phyloP scores from a whole-genome alignment of 2,888 invertebrate genomes.

The Clusia tigrina region DNA sequence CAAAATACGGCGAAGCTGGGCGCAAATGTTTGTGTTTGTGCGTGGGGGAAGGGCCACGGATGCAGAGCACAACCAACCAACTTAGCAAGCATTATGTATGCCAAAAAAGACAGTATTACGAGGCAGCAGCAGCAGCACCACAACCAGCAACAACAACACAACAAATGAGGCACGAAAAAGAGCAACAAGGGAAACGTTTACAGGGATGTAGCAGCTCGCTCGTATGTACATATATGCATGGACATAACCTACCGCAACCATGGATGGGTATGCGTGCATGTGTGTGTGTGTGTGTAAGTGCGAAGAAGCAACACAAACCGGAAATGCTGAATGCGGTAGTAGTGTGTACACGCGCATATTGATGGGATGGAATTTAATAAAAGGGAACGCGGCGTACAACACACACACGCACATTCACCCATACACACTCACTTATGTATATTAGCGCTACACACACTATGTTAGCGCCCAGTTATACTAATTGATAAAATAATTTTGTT shows the following conservation, averaged over 20 bases:
- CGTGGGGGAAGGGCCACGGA: neutral
- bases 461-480: no score
- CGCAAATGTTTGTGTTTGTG: no score
- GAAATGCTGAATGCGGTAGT: slow-evolving; percentile 19
- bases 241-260: slow-evolving; percentile 43
- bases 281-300: slow-evolving; percentile 13
- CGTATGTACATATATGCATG: slow-evolving; percentile 20
- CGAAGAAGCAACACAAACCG: slow-evolving; percentile 2
- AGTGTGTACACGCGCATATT: neutral
- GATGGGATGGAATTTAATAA: neutral
- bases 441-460: no score
- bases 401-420: slow-evolving; percentile 2
- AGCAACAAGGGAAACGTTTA: neutral
- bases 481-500: no score
- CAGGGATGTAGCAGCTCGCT: slow-evolving; percentile 22
- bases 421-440: slow-evolving; percentile 3
- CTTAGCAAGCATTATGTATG: no score
- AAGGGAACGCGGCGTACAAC: neutral
- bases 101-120: neutral
- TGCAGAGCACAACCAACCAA: neutral
- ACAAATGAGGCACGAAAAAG: neutral
- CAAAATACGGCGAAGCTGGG: slow-evolving; percentile 4
- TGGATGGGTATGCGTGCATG: neutral
- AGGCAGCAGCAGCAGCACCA: neutral
- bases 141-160: slow-evolving; percentile 17